Percentiles rank a stretch among this genome's conserved stretches.
These are phyloP conservation scores for Istiophorus platypterus DNA, from an alignment of 2,113 vertebrate species.

Conservation along the genomic window DNA sequence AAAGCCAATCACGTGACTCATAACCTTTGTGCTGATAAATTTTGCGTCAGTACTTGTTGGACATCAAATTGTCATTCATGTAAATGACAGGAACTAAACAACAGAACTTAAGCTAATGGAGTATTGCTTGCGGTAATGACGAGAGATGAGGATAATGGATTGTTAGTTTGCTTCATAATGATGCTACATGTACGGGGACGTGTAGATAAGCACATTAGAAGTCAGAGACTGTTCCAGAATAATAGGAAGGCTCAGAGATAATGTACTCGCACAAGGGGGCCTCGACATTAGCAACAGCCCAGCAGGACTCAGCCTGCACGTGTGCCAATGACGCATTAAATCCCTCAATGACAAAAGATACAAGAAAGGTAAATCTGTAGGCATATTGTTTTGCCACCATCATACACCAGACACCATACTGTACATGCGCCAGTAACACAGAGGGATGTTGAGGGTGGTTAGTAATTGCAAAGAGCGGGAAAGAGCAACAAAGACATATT, in stretches of 20 bases:
- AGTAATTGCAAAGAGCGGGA: neutral
- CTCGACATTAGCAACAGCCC: slow-evolving; percentile 81
- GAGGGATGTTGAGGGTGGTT: slow-evolving; percentile 14
- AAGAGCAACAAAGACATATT: slow-evolving; percentile 16
- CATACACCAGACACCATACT: slow-evolving; percentile 46
- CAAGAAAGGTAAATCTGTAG: slow-evolving; percentile 75
- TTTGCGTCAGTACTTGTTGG: slow-evolving; percentile 21
- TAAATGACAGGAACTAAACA: slow-evolving; percentile 68
- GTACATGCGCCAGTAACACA: slow-evolving; percentile 33
- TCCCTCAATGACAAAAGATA: slow-evolving; percentile 83
- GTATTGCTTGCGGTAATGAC: slow-evolving; percentile 69
- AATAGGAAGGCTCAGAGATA: slow-evolving; percentile 83
- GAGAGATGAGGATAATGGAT: slow-evolving; percentile 76
- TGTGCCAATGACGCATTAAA: slow-evolving; percentile 81
- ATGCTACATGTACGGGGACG: slow-evolving; percentile 70
- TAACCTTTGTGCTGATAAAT: neutral
- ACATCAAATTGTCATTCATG: slow-evolving; percentile 53
- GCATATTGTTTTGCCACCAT: slow-evolving; percentile 60
- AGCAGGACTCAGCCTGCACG: slow-evolving; percentile 77
- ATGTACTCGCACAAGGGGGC: slow-evolving; percentile 83
- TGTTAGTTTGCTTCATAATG: slow-evolving; percentile 76
- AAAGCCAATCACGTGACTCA: neutral
- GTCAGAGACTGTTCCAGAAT: slow-evolving; percentile 81
- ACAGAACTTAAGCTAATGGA: slow-evolving; percentile 70
- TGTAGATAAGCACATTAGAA: slow-evolving; percentile 83